phyloP scores from a whole-genome alignment of 2,888 invertebrate species.

The Cheilosia urbana region DNA sequence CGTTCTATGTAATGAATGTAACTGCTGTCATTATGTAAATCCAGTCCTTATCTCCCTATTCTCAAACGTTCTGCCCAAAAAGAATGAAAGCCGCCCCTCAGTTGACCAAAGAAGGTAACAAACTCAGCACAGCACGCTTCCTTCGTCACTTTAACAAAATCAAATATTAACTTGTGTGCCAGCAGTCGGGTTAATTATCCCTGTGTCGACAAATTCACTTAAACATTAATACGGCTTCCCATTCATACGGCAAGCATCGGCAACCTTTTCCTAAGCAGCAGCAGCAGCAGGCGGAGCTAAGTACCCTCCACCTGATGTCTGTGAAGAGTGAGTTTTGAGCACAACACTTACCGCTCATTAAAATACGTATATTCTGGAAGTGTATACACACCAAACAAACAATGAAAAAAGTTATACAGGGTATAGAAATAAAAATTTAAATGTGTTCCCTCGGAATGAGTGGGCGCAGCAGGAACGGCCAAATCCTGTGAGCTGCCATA shows the following conservation, averaged over 20 bases:
- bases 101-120: conserved; percentile 14
- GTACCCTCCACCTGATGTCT: conserved; percentile 30
- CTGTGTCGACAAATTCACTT: conserved; percentile 54
- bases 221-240: conserved; percentile 59
- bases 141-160: conserved; percentile 7
- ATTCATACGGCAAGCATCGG: conserved; percentile 1
- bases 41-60: not conserved
- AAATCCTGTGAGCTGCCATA: conserved; percentile 43
- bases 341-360: conserved; percentile 57
- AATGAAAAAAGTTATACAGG: conserved; percentile 14
- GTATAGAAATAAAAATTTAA: conserved; percentile 39
- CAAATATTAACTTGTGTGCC: conserved; percentile 37
- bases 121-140: conserved; percentile 10
- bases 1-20: too few relatives aligned
- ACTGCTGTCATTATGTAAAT: not conserved
- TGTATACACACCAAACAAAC: conserved; percentile 20
- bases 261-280: conserved; percentile 20
- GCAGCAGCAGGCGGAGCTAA: not conserved
- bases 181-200: conserved; percentile 57
- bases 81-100: not conserved
- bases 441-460: conserved; percentile 36
- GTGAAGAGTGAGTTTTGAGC: conserved; percentile 7
- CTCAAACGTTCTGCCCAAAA: not conserved
- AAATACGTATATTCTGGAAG: conserved; percentile 48
- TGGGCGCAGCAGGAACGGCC: conserved; percentile 21